Percentiles rank a stretch among this genome's conserved stretches.
These are phyloP conservation scores for Platanista minor DNA, from an alignment of 2,113 vertebrate genomes.

Conservation along the genomic window DNA sequence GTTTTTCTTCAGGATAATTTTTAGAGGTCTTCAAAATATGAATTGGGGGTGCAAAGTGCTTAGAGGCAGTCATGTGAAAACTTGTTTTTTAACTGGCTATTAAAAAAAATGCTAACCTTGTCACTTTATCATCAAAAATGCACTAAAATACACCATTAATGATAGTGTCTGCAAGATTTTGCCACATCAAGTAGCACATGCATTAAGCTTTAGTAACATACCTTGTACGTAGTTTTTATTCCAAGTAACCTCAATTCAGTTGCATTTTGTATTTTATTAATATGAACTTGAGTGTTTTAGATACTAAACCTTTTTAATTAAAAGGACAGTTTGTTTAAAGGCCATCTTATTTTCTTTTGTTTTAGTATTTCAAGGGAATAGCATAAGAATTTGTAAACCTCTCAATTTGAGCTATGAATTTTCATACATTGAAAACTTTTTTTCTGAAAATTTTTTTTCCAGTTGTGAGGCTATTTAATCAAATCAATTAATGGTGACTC, in stretches of 20 bases:
- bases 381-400: background rate
- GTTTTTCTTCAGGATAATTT: constrained; percentile 26
- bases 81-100: constrained; percentile 51
- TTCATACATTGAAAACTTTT: background rate
- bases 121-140: constrained; percentile 78
- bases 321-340: constrained; percentile 1
- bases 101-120: constrained; percentile 92
- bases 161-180: constrained; percentile 67
- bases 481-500: constrained; percentile 10
- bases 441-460: constrained; percentile 19
- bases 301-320: background rate
- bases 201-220: constrained; percentile 39
- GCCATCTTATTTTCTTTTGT: background rate
- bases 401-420: background rate
- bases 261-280: constrained; percentile 1
- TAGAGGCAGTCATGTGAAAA: constrained; percentile 52
- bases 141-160: constrained; percentile 71
- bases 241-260: background rate
- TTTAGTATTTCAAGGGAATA: background rate
- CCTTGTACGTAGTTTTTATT: background rate
- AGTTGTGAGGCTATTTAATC: constrained; percentile 1
- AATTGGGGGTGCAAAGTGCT: constrained; percentile 40
- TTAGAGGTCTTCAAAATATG: constrained; percentile 50
- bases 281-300: background rate
- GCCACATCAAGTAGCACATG: background rate